Percentiles rank a stretch among this genome's conserved stretches.
Conservation (phyloP, 2,797 vertebrate genomes). For the Cirrhinus mrigala region DNA sequence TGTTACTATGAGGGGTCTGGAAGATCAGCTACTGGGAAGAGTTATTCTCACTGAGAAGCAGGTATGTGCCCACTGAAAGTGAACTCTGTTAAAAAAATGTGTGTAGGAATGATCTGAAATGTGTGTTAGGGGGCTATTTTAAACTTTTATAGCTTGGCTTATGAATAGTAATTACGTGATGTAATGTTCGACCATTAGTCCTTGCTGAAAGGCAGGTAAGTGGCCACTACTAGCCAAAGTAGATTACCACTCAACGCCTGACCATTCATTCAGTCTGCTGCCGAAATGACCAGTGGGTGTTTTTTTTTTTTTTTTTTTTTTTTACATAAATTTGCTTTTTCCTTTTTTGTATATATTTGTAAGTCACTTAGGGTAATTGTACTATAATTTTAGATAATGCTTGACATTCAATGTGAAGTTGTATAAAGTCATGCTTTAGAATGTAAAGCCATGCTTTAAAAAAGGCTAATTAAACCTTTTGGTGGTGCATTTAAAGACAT, state of each 20-base stretch:
- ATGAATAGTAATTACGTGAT: not conserved
- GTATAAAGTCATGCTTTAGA: not conserved
- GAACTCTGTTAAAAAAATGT: not conserved
- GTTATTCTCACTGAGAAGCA: slow-evolving; percentile 96
- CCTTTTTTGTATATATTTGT: not conserved
- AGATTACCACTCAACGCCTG: not conserved
- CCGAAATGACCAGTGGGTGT: not conserved
- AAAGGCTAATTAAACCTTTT: not conserved
- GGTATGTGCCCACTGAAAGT: slow-evolving; percentile 70
- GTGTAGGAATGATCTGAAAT: not conserved
- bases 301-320: not conserved
- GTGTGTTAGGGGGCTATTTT: not conserved
- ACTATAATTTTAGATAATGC: not conserved
- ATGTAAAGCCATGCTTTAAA: not conserved
- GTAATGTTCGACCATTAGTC: not conserved
- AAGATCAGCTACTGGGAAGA: slow-evolving; percentile 93
- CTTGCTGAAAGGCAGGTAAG: slow-evolving; percentile 10
- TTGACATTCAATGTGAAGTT: not conserved
- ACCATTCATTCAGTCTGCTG: not conserved
- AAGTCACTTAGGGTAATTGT: not conserved
- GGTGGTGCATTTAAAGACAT: not conserved
- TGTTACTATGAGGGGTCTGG: slow-evolving; percentile 94
- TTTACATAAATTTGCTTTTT: not conserved
- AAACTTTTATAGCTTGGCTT: slow-evolving; percentile 7
- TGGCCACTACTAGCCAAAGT: not conserved